Evolutionary conservation across 1,140 invertebrate species (phyloP).

Genomic region (Solenopsis fugax): DNA sequence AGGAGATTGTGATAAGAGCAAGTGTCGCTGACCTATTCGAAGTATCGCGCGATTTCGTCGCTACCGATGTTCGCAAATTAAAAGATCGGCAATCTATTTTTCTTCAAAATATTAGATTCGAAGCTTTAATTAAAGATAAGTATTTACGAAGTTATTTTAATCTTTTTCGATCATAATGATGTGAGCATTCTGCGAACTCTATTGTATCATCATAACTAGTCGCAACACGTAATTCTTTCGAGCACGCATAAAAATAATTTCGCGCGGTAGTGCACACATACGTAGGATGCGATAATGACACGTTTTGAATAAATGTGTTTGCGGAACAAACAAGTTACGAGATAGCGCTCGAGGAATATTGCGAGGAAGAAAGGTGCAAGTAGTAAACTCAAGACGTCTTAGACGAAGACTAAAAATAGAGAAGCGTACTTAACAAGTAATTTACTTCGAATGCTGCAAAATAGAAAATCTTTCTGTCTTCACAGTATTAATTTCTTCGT

Average conservation of each 20-base stretch:
- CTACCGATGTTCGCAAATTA: neutral
- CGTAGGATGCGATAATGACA: slow-evolving; percentile 35
- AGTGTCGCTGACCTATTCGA: slow-evolving; percentile 36
- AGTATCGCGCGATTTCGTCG: neutral
- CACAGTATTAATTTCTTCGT: neutral
- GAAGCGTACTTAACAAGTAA: neutral
- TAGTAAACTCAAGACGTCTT: neutral
- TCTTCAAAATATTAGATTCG: neutral
- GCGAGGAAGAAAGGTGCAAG: neutral
- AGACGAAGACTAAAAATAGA: neutral
- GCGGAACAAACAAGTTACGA: slow-evolving; percentile 54
- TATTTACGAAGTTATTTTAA: neutral
- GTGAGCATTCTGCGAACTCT: neutral
- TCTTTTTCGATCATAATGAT: neutral
- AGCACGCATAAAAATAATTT: neutral
- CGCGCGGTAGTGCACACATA: slow-evolving; percentile 25
- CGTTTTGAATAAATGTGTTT: slow-evolving; percentile 59
- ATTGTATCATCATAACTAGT: neutral
- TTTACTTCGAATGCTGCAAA: neutral
- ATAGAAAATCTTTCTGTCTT: neutral
- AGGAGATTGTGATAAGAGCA: slow-evolving; percentile 21
- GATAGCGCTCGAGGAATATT: slow-evolving; percentile 35
- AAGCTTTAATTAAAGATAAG: neutral
- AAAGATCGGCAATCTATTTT: neutral
- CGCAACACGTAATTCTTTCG: neutral